These are phyloP conservation scores for Mellilla xanthometata DNA, from an alignment of 2,888 invertebrate genomes.

Conservation along the genomic window DNA sequence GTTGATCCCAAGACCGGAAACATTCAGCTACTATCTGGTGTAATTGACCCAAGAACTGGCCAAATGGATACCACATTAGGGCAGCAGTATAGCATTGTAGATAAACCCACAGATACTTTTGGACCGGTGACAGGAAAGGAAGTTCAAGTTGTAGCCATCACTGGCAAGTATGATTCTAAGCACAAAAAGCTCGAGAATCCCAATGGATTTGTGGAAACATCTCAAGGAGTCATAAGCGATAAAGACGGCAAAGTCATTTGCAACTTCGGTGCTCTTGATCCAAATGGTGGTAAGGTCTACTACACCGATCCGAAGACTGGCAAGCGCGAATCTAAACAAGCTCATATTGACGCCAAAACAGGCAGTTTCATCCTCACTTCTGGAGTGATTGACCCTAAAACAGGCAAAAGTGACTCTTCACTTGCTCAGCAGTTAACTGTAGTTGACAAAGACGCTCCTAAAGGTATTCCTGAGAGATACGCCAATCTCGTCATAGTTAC, in stretches of 20 bases:
- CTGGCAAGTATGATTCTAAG: constrained; percentile 83
- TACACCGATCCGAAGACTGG: constrained; percentile 84
- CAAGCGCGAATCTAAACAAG: constrained; percentile 84
- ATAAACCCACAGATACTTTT: constrained; percentile 78
- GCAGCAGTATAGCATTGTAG: constrained; percentile 84
- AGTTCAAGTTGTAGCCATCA: constrained; percentile 82
- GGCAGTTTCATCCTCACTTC: constrained; percentile 83
- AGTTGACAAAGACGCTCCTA: constrained; percentile 71
- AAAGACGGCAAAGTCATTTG: constrained; percentile 87
- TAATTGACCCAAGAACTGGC: constrained; percentile 82
- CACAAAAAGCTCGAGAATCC: constrained; percentile 82
- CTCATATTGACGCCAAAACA: constrained; percentile 76
- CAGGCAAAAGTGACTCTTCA: constrained; percentile 85
- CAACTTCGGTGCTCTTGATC: constrained; percentile 84
- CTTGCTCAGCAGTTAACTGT: constrained; percentile 81
- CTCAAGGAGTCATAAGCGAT: constrained; percentile 83
- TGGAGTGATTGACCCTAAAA: constrained; percentile 84
- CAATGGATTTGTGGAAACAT: constrained; percentile 78
- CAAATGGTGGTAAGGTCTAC: constrained; percentile 80
- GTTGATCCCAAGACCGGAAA: constrained; percentile 80
- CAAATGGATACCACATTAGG: constrained; percentile 80
- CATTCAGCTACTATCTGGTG: constrained; percentile 77
- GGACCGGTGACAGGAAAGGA: constrained; percentile 67
- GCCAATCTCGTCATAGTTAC: constrained; percentile 79
- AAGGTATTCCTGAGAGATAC: constrained; percentile 72